phyloP scores from a whole-genome alignment of 2,797 vertebrate species.

The Prionace glauca region DNA sequence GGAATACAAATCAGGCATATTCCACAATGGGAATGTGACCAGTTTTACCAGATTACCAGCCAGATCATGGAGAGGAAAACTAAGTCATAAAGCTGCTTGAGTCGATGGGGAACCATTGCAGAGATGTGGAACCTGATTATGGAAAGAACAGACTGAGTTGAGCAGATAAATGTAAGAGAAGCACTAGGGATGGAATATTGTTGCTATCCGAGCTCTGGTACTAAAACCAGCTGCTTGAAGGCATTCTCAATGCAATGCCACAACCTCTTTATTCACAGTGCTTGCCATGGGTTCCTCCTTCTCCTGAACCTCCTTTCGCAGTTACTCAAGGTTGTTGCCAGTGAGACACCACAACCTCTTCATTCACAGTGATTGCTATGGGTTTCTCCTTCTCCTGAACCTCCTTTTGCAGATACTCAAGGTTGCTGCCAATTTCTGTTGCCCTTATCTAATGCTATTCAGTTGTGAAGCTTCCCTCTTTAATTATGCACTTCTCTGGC shows the following conservation, averaged over 20 bases:
- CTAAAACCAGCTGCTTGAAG: background rate
- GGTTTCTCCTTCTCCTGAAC: background rate
- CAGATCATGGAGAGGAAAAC: background rate
- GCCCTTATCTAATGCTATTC: background rate
- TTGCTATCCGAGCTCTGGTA: background rate
- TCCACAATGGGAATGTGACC: background rate
- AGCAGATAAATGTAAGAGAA: background rate
- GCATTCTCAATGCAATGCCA: background rate
- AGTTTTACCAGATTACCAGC: background rate
- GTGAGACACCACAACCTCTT: background rate
- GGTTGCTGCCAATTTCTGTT: no score
- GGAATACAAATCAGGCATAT: background rate
- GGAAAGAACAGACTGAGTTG: background rate
- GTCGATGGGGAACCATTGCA: background rate
- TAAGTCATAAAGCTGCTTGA: background rate
- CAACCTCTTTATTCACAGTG: background rate
- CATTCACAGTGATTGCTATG: background rate
- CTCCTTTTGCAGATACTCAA: background rate
- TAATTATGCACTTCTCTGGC: background rate
- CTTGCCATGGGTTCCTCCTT: background rate
- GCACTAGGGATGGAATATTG: background rate
- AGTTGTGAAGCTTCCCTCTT: background rate
- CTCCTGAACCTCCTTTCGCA: background rate
- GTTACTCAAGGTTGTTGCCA: background rate
- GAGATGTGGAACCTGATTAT: background rate